Base-by-base conservation (phyloP, 2,113 vertebrate genomes). In the Cettia cetti region DNA sequence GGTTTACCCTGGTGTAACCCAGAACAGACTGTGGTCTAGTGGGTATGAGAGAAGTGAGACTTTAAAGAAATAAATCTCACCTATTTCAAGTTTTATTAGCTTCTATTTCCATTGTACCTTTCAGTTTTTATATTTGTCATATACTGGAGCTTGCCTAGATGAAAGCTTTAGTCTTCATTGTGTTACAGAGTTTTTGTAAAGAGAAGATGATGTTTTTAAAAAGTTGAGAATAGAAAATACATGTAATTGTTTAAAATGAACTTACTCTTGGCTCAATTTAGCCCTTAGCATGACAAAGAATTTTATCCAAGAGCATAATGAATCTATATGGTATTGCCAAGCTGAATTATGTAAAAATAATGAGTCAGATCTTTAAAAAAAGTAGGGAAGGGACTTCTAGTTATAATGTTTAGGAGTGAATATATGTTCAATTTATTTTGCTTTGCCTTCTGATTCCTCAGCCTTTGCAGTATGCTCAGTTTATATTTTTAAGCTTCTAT, bases 191-290 rank as follows among this genome's bases (percentile, higher is more conserved):
- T 37, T 85, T 80, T 91, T 65, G 28, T 91, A 71, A 95, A 50
- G 44, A 72, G 71, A 27, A 91, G 78, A 64, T 81, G 19, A 76
- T 81, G 52, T 63, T 95, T 96, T 69, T 50, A 53, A 92, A 91
- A 87, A 93, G 79, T 61, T 70, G 92, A 88, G 64, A 88, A 92
- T 76, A 93, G 76, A 94, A 20, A 95, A 82, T 91, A 86, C 2
- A 4, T 95, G 69, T 86, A 94, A 91, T 76, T 94, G 49, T 94
- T 94, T 79, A 81, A 52, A 86, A 63, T 54, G 66, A 88, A 79
- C 31, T 86, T 88, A 82, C 47, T 93, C 39, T 94, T 93, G 92
- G 87, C 92, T 94, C 90, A 56, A 4, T 95, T 95, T 77, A 95
- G 89, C 52, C 47, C 89, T 85, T 81, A 83, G 77, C 0, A 0